phyloP scores from a whole-genome alignment of 2,113 vertebrate genomes.

The Actenoides hombroni region DNA sequence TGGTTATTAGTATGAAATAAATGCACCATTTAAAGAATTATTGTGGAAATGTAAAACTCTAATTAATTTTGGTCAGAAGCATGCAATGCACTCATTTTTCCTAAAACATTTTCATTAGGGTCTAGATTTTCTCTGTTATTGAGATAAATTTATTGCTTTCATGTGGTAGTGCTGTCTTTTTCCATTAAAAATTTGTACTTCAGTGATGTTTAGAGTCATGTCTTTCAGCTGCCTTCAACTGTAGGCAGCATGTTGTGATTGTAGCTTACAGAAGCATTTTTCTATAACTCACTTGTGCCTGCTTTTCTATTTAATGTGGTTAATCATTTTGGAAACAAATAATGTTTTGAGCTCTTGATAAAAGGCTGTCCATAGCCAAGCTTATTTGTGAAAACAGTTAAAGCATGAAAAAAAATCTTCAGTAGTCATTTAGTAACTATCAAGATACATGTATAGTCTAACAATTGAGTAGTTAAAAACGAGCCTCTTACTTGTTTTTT shows the following conservation, averaged over 20 bases:
- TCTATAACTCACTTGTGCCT: not conserved
- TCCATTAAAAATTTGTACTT: not conserved
- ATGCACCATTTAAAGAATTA: constrained; percentile 82
- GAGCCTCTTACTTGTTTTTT: not conserved
- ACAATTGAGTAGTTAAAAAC: not conserved
- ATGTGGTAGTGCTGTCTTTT: constrained; percentile 11
- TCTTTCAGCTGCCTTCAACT: not conserved
- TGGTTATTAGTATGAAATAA: constrained; percentile 86
- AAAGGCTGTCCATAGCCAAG: not conserved
- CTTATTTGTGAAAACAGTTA: not conserved
- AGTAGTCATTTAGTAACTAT: not conserved
- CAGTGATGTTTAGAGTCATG: not conserved
- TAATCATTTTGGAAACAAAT: not conserved
- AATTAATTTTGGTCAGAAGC: constrained; percentile 81
- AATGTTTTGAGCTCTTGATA: not conserved
- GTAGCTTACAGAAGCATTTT: not conserved
- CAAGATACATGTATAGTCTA: not conserved
- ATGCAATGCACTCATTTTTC: constrained; percentile 69
- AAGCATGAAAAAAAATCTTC: not conserved
- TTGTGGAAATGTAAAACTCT: constrained; percentile 72
- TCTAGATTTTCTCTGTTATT: constrained; percentile 62
- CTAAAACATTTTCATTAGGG: constrained; percentile 71
- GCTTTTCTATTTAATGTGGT: not conserved
- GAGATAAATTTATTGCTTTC: constrained; percentile 59
- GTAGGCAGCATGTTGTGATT: not conserved